Percentiles rank a stretch among this genome's conserved stretches.
These are phyloP conservation scores for Ctenopoma kingsleyae DNA, from an alignment of 2,797 vertebrate species.

Conservation along the genomic window DNA sequence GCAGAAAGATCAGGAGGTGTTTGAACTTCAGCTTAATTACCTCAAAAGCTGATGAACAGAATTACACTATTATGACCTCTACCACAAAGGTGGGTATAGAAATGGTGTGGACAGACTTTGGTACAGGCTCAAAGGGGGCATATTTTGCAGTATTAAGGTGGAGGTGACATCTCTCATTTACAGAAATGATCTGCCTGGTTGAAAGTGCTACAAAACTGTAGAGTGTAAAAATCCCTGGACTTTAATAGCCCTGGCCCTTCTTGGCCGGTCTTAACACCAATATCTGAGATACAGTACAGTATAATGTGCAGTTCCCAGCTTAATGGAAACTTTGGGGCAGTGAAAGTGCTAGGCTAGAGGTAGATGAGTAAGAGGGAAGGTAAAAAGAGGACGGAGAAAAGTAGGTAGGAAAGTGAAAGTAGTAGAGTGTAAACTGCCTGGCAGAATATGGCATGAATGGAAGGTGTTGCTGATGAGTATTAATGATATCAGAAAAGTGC, in stretches of 20 bases:
- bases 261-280: not conserved
- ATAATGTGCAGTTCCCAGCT: not conserved
- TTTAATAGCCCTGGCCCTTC: not conserved
- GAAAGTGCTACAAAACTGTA: no score
- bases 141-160: no score
- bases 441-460: slow-evolving; percentile 60
- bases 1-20: not conserved
- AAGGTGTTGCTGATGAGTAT: slow-evolving; percentile 76
- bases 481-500: slow-evolving; percentile 76
- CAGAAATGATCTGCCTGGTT: no score
- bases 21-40: not conserved
- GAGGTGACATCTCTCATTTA: no score
- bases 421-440: slow-evolving; percentile 61
- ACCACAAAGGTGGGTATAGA: not conserved
- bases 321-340: not conserved
- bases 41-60: not conserved
- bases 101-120: not conserved
- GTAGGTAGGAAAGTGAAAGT: slow-evolving; percentile 46
- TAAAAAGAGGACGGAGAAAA: slow-evolving; percentile 42
- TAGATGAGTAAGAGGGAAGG: slow-evolving; percentile 30
- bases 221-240: not conserved
- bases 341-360: not conserved
- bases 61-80: not conserved
- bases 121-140: no score
- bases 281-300: not conserved